phyloP scores from a whole-genome alignment of 2,888 invertebrate species.

The Dynastes maya region DNA sequence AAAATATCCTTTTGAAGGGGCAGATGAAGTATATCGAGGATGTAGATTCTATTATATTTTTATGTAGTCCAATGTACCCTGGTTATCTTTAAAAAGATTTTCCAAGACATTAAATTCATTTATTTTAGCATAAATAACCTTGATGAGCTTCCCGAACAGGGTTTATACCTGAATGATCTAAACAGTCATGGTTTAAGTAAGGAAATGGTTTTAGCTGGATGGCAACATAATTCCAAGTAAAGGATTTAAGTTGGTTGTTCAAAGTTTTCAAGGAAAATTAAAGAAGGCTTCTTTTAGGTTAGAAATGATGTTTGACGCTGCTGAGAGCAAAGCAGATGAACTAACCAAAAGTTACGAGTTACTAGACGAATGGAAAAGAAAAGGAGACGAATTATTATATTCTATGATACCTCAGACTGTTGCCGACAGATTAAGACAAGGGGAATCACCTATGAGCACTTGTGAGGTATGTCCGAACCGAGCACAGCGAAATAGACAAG shows the following conservation, averaged over 20 bases:
- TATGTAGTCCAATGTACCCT: slow-evolving; percentile 88
- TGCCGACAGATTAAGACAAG: slow-evolving; percentile 85
- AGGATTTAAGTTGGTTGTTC: slow-evolving; percentile 7
- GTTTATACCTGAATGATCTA: slow-evolving; percentile 86
- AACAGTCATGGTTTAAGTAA: slow-evolving; percentile 89
- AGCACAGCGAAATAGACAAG: too few relatives aligned
- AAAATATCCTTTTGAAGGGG: slow-evolving; percentile 86
- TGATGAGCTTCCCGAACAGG: slow-evolving; percentile 86
- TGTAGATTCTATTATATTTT: slow-evolving; percentile 85
- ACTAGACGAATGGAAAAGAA: slow-evolving; percentile 89
- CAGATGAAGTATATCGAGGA: slow-evolving; percentile 90
- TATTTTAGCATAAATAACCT: slow-evolving; percentile 83
- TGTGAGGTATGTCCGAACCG: slow-evolving; percentile 77
- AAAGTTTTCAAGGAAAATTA: too few relatives aligned
- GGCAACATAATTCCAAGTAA: slow-evolving; percentile 86
- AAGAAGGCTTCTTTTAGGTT: slow-evolving; percentile 70
- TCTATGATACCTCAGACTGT: slow-evolving; percentile 93
- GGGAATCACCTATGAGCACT: slow-evolving; percentile 83
- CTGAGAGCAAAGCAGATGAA: slow-evolving; percentile 84
- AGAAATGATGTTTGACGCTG: slow-evolving; percentile 87
- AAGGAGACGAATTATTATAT: slow-evolving; percentile 89
- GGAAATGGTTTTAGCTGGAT: slow-evolving; percentile 87
- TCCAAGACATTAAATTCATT: too few relatives aligned
- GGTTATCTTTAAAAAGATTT: too few relatives aligned
- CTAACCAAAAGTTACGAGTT: slow-evolving; percentile 85